A percentile compares a stretch with the other conserved stretches of the same genome.
Evolutionary conservation across 2,113 vertebrate genomes (phyloP).

Genomic region (Chiloscyllium plagiosum): DNA sequence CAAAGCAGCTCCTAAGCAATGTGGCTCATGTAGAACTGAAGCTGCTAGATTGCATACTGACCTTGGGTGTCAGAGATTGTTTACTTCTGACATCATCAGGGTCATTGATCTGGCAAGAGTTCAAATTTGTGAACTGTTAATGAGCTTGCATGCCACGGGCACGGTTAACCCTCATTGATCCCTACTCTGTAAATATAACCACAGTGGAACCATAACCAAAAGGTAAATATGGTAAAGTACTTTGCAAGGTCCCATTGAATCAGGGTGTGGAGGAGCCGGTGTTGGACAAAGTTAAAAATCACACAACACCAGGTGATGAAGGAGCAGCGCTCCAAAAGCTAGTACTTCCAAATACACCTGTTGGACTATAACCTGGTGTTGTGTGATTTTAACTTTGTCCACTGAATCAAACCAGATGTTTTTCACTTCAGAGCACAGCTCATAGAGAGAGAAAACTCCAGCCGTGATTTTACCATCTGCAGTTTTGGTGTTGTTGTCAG

Average conservation of each 20-base stretch:
- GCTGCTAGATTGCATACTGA: background rate
- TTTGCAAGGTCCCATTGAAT: background rate
- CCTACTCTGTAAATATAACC: background rate
- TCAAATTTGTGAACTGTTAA: background rate
- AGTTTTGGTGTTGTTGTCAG: background rate
- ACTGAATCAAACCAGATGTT: background rate
- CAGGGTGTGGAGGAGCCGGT: too few species aligned
- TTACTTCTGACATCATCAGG: background rate
- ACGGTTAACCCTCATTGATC: background rate
- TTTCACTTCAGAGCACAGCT: background rate
- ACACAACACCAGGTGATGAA: too few species aligned
- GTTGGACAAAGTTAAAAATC: too few species aligned
- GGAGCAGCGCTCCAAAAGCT: too few species aligned
- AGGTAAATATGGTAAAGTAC: background rate
- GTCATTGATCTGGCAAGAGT: background rate
- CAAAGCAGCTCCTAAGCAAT: background rate
- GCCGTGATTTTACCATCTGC: background rate
- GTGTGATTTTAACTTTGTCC: too few species aligned
- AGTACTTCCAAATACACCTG: too few species aligned
- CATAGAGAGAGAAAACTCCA: background rate
- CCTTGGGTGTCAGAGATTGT: background rate
- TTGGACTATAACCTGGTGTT: too few species aligned
- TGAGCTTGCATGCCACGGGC: background rate
- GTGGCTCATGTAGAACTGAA: background rate
- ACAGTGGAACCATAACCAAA: background rate